phyloP scores from a whole-genome alignment of 2,888 invertebrate species.

The Lamellibrachia satsuma region DNA sequence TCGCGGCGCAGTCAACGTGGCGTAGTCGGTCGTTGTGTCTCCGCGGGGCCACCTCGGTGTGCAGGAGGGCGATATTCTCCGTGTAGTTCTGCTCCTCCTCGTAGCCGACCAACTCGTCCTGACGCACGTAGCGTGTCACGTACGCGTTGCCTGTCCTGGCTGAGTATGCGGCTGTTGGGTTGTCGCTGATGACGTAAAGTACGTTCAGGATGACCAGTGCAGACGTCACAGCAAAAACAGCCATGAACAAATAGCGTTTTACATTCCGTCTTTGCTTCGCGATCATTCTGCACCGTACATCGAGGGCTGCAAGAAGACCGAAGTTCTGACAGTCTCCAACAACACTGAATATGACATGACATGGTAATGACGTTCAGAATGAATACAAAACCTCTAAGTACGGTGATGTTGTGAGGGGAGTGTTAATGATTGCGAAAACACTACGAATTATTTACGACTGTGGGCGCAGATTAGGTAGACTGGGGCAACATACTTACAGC shows the following conservation, averaged over 20 bases:
- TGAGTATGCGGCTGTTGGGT: neutral
- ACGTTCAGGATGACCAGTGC: neutral
- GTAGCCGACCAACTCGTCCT: neutral
- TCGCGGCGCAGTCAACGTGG: slow-evolving; percentile 24
- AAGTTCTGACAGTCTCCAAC: neutral
- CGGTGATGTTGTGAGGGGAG: no score
- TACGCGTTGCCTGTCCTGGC: neutral
- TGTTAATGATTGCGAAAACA: no score
- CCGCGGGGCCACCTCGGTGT: neutral
- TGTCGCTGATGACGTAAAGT: neutral
- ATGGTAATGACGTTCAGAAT: no score
- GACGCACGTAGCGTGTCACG: slow-evolving; percentile 8
- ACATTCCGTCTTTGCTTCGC: neutral
- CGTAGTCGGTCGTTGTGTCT: neutral
- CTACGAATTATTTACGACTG: no score
- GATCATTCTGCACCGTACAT: neutral
- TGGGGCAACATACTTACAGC: no score
- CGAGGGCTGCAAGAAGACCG: neutral
- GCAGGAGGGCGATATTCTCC: neutral
- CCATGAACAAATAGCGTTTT: neutral
- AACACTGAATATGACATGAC: no score
- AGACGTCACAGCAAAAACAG: neutral
- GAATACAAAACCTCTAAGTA: no score
- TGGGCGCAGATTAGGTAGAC: no score
- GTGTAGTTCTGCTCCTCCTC: neutral